Percentiles rank a stretch among this genome's conserved stretches.
These are phyloP conservation scores for Callipepla californica DNA, from an alignment of 2,113 vertebrate species.

Conservation along the genomic window DNA sequence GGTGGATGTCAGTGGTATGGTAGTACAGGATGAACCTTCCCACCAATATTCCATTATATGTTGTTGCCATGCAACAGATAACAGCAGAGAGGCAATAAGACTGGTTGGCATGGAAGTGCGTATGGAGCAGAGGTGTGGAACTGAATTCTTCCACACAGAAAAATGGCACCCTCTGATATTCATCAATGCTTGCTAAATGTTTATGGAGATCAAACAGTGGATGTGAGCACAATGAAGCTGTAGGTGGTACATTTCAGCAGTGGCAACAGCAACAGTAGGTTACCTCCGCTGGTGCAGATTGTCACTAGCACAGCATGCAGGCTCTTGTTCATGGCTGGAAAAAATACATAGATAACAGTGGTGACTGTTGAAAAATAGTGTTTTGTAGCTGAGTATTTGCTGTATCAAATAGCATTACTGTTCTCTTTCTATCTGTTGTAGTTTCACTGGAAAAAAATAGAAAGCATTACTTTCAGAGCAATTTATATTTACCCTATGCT, in stretches of 20 bases:
- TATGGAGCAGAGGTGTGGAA: too few species aligned
- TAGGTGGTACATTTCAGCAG: too few species aligned
- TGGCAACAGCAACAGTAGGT: too few species aligned
- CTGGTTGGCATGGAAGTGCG: background rate
- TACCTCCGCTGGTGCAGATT: too few species aligned
- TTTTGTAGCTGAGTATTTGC: background rate
- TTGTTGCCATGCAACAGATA: background rate
- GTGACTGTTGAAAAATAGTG: background rate
- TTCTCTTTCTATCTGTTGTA: background rate
- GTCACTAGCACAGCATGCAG: too few species aligned
- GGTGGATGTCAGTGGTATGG: background rate
- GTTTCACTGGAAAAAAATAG: background rate
- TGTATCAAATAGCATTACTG: background rate
- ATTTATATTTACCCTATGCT: background rate
- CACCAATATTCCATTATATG: background rate
- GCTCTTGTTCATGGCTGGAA: too few species aligned
- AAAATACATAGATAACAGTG: too few species aligned
- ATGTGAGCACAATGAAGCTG: too few species aligned
- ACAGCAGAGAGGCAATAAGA: background rate
- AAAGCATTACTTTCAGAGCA: background rate
- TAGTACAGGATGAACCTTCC: background rate
- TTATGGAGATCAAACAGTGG: too few species aligned
- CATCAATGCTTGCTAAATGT: too few species aligned
- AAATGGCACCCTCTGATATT: too few species aligned
- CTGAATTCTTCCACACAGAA: too few species aligned